Base-by-base conservation (phyloP, 2,888 invertebrate genomes). In the Agriopis aurantiaria region DNA sequence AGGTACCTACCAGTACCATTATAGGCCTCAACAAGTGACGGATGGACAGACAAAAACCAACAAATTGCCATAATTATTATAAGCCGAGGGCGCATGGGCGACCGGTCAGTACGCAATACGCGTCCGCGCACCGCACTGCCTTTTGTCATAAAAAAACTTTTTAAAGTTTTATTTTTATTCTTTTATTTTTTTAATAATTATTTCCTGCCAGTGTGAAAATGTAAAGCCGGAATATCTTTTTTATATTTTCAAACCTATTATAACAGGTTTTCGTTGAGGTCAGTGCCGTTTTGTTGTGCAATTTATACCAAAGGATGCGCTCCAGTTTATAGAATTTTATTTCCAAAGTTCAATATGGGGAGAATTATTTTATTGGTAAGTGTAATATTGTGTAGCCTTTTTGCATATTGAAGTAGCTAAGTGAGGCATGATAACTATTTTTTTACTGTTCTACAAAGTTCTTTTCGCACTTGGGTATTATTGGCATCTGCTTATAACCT, bases 61-160 rank as follows among this genome's bases (percentile, higher is more conserved):
- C 89, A 87, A 91, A 86, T 86, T 84, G 76, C 88, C 82, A 86
- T 91, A 90, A 92, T 93, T 91, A 93, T 92, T 91, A 89, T 89
- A 93, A 91, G 85, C 88, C 79, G 80, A 86, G 89, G 87, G 88
- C 86, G 85, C 85, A 78, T 78, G 82, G 84, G 80, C 81, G 76
- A 77, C 65, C 80, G 78, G 84, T 77, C 92, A 93, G 93, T 93
- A 81, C 78, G 81, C 78, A 76, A 80, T 77, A 85, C 82, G 87
- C 88, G 83, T 73, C 74, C 82, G 86, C 78, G 83, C 83, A 79
- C 75, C 75, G 78, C 82, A 78, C 81, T 80, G 75, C 78, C 73
- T 81, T n/a, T 75, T 76, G 71, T 70, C 68, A 58, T 76, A 82
- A 78, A 71, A 49, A 57, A 17, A 10, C 5, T 46, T 40, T 23